Evolutionary conservation across 2,797 vertebrate genomes (phyloP).

Genomic region (Delichon dasypus): DNA sequence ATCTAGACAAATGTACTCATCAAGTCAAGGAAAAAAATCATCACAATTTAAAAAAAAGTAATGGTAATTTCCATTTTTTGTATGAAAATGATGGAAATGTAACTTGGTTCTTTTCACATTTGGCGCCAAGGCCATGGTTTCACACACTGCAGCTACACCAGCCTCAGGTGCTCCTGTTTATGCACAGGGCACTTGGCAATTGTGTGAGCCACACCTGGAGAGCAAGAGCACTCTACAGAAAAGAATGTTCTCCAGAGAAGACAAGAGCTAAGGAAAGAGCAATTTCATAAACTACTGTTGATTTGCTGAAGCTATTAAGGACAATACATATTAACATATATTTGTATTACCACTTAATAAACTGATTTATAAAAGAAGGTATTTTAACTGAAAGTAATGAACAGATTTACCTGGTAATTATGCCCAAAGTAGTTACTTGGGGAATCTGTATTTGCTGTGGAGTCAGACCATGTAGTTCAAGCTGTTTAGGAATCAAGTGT

Average conservation of each 20-base stretch:
- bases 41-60: not conserved
- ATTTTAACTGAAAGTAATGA: not conserved
- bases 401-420: constrained; percentile 87
- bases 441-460: constrained; percentile 93
- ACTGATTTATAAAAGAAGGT: not conserved
- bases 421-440: constrained; percentile 85
- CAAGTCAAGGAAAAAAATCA: not conserved
- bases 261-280: not conserved
- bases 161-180: not conserved
- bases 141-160: not conserved
- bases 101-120: not conserved
- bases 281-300: not conserved
- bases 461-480: constrained; percentile 93
- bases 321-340: not conserved
- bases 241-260: not conserved
- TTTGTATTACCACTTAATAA: not conserved
- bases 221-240: not conserved
- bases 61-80: not conserved
- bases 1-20: not conserved
- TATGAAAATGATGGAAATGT: not conserved
- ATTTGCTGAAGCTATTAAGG: not conserved
- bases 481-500: constrained; percentile 94
- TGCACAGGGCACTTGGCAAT: not conserved
- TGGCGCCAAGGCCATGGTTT: not conserved
- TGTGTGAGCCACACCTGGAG: not conserved